Percentiles rank a stretch among this genome's conserved stretches.
Evolutionary conservation across 2,888 invertebrate species (phyloP).

Genomic region (Nephrocerus scutellatus): DNA sequence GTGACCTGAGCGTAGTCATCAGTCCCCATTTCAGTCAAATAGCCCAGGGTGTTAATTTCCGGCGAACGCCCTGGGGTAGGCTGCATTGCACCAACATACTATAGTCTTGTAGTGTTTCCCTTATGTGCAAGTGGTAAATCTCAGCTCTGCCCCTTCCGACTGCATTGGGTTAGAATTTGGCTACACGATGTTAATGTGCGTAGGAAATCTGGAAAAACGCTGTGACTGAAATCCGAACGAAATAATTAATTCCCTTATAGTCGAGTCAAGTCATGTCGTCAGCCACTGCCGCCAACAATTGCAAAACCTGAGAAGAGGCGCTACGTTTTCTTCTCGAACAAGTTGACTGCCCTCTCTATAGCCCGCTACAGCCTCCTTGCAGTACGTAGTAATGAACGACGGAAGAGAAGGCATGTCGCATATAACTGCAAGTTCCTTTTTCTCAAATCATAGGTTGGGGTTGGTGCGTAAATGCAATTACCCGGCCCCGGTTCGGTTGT

Average conservation of each 20-base stretch:
- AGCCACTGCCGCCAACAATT: background rate
- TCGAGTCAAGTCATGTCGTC: conserved; percentile 13
- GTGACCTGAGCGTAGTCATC: too few relatives aligned
- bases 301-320: background rate
- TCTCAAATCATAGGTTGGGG: too few relatives aligned
- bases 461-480: conserved; percentile 21
- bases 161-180: background rate
- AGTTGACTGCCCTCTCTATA: too few relatives aligned
- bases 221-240: conserved; percentile 23
- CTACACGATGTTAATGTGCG: conserved; percentile 11
- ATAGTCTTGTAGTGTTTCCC: too few relatives aligned
- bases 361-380: too few relatives aligned
- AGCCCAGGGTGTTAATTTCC: conserved; percentile 25
- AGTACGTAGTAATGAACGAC: too few relatives aligned
- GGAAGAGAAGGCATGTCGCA: too few relatives aligned
- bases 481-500: conserved; percentile 8
- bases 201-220: conserved; percentile 25
- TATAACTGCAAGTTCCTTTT: too few relatives aligned
- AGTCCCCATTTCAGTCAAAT: too few relatives aligned
- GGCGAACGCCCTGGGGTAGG: conserved; percentile 12
- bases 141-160: too few relatives aligned
- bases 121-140: too few relatives aligned
- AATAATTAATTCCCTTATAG: conserved; percentile 24
- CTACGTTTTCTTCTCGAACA: too few relatives aligned
- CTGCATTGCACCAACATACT: conserved; percentile 20